phyloP scores from a whole-genome alignment of 2,113 vertebrate species.

The Rana temporaria region DNA sequence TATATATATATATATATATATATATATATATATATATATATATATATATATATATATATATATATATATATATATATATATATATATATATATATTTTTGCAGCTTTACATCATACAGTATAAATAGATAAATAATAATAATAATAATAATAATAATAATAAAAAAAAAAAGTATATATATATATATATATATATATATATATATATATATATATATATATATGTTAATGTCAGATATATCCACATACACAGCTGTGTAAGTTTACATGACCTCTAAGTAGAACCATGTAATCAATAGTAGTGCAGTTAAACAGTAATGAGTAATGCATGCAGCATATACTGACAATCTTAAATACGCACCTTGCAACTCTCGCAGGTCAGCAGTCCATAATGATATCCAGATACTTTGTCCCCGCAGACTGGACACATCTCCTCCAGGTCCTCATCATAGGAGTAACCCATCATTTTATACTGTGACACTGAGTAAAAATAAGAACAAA shows the following conservation, averaged over 20 bases:
- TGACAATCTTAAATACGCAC: conserved; percentile 69
- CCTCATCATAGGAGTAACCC: conserved; percentile 98
- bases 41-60: no score
- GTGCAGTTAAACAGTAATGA: no score
- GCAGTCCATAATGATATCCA: conserved; percentile 97
- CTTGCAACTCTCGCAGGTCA: conserved; percentile 99
- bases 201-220: conserved; percentile 6
- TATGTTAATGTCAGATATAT: neutral
- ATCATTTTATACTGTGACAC: conserved; percentile 98
- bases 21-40: no score
- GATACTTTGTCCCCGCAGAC: conserved; percentile 99
- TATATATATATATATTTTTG: no score
- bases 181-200: neutral
- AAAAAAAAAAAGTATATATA: no score
- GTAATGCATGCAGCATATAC: no score
- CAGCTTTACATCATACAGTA: no score
- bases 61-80: no score
- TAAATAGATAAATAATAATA: no score
- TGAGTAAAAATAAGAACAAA: conserved; percentile 68
- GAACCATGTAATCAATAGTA: no score
- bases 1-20: no score
- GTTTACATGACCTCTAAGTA: neutral
- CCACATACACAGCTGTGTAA: neutral
- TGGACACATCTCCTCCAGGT: conserved; percentile 96
- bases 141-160: no score